Percentiles rank a stretch among this genome's conserved stretches.
Evolutionary conservation across 2,113 vertebrate genomes (phyloP).

Genomic region (Synodontis membranacea): DNA sequence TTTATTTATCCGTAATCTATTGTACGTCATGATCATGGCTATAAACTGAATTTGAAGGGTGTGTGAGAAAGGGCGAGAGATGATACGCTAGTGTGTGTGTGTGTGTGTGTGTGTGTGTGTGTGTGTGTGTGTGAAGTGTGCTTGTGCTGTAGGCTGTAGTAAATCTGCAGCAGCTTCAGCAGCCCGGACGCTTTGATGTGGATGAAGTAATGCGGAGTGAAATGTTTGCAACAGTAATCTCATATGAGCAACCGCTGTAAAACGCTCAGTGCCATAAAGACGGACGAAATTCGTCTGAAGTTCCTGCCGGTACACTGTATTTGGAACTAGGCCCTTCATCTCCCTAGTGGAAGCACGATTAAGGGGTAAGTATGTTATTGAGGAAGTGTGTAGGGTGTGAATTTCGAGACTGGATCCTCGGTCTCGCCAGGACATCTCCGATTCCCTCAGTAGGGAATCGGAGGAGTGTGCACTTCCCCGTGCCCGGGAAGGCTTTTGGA

Average conservation of each 20-base stretch:
- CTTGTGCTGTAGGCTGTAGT: conserved; percentile 48
- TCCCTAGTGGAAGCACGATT: conserved; percentile 13
- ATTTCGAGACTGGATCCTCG: conserved; percentile 5
- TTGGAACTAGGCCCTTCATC: not conserved
- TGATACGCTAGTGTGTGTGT: not conserved
- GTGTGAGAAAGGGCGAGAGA: not conserved
- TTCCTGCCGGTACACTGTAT: not conserved
- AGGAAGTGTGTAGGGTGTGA: conserved; percentile 35
- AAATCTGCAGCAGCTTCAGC: conserved; percentile 71
- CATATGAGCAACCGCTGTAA: conserved; percentile 51
- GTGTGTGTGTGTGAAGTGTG: conserved; percentile 20
- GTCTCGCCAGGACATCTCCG: not conserved
- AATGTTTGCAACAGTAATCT: conserved; percentile 75
- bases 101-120: conserved; percentile 9
- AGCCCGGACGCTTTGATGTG: conserved; percentile 72
- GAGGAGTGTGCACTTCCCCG: conserved; percentile 57
- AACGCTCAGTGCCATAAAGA: conserved; percentile 2
- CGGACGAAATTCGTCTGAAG: not conserved
- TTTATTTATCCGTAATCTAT: conserved; percentile 13
- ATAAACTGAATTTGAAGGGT: not conserved
- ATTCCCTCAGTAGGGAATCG: conserved; percentile 30
- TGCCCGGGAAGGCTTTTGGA: conserved; percentile 52
- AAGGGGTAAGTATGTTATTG: conserved; percentile 17
- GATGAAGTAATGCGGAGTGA: conserved; percentile 73
- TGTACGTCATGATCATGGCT: not conserved